These are phyloP conservation scores for Ictalurus furcatus DNA, from an alignment of 2,113 vertebrate species.

Conservation along the genomic window DNA sequence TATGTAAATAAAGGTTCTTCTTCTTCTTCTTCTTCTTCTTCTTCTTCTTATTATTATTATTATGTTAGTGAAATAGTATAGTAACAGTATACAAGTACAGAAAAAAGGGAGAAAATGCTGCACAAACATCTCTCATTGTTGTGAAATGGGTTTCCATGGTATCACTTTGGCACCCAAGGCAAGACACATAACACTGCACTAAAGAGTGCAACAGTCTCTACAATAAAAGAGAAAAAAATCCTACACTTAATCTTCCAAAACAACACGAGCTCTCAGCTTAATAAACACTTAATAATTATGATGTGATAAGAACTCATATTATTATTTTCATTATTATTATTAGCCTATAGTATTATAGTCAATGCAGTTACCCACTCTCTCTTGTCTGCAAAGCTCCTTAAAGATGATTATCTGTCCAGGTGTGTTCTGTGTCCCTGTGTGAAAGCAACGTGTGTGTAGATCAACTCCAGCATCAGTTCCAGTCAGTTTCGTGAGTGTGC, in stretches of 20 bases:
- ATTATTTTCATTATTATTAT: neutral
- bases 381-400: neutral
- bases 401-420: conserved; percentile 19
- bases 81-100: neutral
- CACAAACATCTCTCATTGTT: conserved; percentile 17
- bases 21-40: neutral
- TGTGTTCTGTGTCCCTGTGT: conserved; percentile 22
- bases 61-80: too few species aligned
- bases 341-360: neutral
- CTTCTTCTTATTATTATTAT: neutral
- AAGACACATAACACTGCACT: neutral
- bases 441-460: neutral
- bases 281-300: neutral
- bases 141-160: neutral
- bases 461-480: conserved; percentile 19
- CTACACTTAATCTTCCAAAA: neutral
- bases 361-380: conserved; percentile 10
- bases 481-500: conserved; percentile 51
- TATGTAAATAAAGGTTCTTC: neutral
- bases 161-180: conserved; percentile 9
- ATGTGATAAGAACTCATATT: neutral
- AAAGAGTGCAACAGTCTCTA: neutral
- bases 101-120: neutral
- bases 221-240: neutral
- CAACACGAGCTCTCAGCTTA: neutral